phyloP scores from a whole-genome alignment of 2,888 invertebrate genomes.

The Caenorhabditis virilis region DNA sequence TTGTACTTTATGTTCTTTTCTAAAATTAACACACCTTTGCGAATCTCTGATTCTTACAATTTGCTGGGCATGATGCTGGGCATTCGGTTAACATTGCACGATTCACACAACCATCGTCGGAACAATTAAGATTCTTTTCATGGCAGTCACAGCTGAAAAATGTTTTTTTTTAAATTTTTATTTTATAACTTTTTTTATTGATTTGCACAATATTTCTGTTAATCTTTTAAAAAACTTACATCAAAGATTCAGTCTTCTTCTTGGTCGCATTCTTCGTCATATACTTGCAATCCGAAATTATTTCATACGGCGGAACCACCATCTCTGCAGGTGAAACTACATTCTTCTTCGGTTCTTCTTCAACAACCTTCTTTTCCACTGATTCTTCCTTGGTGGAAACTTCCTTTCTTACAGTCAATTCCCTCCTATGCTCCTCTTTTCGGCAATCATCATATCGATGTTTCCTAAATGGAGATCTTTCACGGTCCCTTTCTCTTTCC shows the following conservation, averaged over 20 bases:
- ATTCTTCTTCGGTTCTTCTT: not conserved
- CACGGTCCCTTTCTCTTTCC: constrained; percentile 13
- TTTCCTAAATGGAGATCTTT: no score
- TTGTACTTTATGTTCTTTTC: no score
- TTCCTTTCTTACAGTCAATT: no score
- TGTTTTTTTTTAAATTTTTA: not conserved
- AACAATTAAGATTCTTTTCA: constrained; percentile 21
- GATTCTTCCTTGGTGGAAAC: not conserved
- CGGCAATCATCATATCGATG: no score
- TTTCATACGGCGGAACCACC: constrained; percentile 20
- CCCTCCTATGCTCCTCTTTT: no score
- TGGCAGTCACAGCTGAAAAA: constrained; percentile 35
- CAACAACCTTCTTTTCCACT: not conserved
- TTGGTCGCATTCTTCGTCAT: constrained; percentile 22
- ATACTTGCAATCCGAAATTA: constrained; percentile 18
- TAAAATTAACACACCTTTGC: no score
- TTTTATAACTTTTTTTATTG: no score
- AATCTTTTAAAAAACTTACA: constrained; percentile 11
- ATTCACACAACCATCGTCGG: constrained; percentile 51
- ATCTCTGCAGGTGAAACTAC: constrained; percentile 6
- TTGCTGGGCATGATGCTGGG: constrained; percentile 81
- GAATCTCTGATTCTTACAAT: constrained; percentile 42
- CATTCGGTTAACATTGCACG: constrained; percentile 70
- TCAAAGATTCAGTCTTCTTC: constrained; percentile 25
- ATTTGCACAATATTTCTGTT: no score